Percentiles rank a stretch among this genome's conserved stretches.
Conservation (phyloP, 2,113 vertebrate genomes). For the Chascanopsetta lugubris region DNA sequence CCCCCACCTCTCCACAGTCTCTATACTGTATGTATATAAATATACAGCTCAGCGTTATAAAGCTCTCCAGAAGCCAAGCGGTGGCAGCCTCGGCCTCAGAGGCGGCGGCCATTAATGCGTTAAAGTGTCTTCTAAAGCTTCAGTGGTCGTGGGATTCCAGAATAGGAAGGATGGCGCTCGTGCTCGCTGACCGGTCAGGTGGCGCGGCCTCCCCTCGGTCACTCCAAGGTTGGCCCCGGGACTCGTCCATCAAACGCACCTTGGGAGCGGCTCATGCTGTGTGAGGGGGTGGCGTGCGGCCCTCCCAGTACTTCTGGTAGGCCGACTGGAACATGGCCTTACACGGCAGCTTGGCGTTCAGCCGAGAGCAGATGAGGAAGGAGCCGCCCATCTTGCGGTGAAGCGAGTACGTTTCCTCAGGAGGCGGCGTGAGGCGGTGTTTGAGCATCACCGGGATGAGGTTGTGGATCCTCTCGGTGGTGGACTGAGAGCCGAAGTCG, state of each 20-base stretch:
- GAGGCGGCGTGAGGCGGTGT: constrained; percentile 92
- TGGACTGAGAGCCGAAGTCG: constrained; percentile 90
- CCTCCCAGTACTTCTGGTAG: constrained; percentile 88
- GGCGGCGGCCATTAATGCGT: constrained; percentile 16
- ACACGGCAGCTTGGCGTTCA: constrained; percentile 88
- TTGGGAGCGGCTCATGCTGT: constrained; percentile 30
- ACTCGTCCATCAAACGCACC: constrained; percentile 35
- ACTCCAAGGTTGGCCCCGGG: constrained; percentile 45
- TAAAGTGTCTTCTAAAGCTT: constrained; percentile 1
- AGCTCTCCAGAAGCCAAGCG: constrained; percentile 1
- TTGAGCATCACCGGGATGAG: constrained; percentile 96
- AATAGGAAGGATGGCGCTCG: constrained; percentile 1
- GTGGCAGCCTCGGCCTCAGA: constrained; percentile 15
- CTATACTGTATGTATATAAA: constrained; percentile 2
- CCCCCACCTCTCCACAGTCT: background rate
- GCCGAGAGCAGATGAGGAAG: constrained; percentile 97
- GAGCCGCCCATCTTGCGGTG: constrained; percentile 99
- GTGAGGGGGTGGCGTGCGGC: constrained; percentile 48
- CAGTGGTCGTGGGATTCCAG: background rate
- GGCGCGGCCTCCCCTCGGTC: constrained; percentile 15
- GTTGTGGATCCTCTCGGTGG: constrained; percentile 94
- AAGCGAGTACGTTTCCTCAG: constrained; percentile 96
- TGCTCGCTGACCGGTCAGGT: background rate
- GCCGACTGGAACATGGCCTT: constrained; percentile 89
- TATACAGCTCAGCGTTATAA: background rate